Evolutionary conservation across 2,113 vertebrate species (phyloP).

Genomic region (Rhinoptilus africanus): DNA sequence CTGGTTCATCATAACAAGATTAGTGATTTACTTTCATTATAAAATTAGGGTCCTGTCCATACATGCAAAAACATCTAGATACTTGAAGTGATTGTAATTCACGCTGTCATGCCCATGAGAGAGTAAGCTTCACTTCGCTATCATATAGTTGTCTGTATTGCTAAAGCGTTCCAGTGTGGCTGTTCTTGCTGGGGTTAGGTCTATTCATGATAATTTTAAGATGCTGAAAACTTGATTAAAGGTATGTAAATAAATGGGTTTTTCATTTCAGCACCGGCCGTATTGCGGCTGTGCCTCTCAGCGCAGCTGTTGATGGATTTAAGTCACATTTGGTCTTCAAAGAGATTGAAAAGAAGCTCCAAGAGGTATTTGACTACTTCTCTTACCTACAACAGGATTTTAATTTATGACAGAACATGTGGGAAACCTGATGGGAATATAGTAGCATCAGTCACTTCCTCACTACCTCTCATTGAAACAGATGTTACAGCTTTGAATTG

Average conservation of each 20-base stretch:
- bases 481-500: not conserved
- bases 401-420: not conserved
- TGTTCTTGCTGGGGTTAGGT: not conserved
- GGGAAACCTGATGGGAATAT: not conserved
- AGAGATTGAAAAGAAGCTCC: constrained; percentile 89
- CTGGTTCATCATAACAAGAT: not conserved
- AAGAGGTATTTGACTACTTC: constrained; percentile 78
- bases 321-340: constrained; percentile 86
- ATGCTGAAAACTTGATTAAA: not conserved
- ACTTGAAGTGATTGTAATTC: not conserved
- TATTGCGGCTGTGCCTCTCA: constrained; percentile 75
- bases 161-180: not conserved
- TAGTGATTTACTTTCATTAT: not conserved
- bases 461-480: not conserved
- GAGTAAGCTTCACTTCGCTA: not conserved
- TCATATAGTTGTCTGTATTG: not conserved
- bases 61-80: not conserved
- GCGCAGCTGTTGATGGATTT: constrained; percentile 81
- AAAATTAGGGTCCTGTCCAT: not conserved
- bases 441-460: not conserved
- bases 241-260: not conserved
- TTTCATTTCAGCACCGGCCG: constrained; percentile 60
- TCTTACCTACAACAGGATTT: not conserved
- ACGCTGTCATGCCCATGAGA: not conserved
- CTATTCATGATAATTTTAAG: not conserved